Conservation (phyloP, 2,797 vertebrate species). For the Poeciliopsis turneri region DNA sequence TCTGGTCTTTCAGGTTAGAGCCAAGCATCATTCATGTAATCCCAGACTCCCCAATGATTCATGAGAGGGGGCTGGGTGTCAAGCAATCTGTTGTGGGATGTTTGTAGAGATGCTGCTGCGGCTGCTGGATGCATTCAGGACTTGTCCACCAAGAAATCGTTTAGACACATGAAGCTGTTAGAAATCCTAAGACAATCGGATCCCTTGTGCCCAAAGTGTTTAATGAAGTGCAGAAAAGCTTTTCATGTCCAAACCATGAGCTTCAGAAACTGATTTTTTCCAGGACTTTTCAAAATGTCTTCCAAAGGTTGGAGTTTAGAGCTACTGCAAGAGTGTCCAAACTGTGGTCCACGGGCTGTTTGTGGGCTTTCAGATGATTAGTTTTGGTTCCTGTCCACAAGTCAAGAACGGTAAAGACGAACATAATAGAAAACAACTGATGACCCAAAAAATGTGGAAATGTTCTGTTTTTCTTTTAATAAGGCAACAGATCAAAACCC, state of each 20-base stretch:
- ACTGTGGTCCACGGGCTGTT: too few species aligned
- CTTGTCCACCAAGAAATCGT: neutral
- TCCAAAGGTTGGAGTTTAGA: neutral
- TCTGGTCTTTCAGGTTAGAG: conserved; percentile 22
- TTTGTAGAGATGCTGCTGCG: neutral
- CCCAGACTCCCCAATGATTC: conserved; percentile 16
- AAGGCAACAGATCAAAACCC: too few species aligned
- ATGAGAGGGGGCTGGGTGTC: conserved; percentile 1
- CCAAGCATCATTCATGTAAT: conserved; percentile 27
- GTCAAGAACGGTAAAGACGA: too few species aligned
- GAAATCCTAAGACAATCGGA: neutral
- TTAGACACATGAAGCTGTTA: neutral
- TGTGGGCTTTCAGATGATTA: too few species aligned
- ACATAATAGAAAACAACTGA: too few species aligned
- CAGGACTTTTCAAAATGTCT: neutral
- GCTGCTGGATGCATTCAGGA: neutral
- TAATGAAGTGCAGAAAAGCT: neutral
- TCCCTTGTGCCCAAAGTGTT: neutral
- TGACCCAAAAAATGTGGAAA: too few species aligned
- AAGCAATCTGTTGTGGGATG: conserved; percentile 4
- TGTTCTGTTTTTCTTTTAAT: too few species aligned
- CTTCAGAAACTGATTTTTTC: neutral
- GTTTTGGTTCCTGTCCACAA: too few species aligned
- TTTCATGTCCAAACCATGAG: neutral
- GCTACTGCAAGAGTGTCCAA: neutral